Percentiles rank a stretch among this genome's conserved stretches.
Conservation (phyloP, 2,113 vertebrate species). For the Cacatua alba region DNA sequence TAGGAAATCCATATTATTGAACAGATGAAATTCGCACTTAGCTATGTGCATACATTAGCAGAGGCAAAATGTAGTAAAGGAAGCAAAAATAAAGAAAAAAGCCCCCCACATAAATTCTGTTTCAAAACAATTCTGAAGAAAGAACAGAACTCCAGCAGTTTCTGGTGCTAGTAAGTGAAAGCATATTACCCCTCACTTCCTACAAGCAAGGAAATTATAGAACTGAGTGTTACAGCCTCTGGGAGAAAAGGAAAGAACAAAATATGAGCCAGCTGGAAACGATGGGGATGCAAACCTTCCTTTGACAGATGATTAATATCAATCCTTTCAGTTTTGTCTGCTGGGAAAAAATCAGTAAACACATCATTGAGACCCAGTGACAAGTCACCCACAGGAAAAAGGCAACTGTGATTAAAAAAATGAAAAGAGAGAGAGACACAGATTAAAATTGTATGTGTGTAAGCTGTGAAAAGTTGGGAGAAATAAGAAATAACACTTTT, state of each 20-base stretch:
- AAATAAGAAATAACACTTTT: neutral
- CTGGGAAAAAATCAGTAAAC: neutral
- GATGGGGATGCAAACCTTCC: neutral
- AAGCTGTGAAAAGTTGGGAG: neutral
- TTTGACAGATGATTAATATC: constrained; percentile 29
- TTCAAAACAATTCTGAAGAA: neutral
- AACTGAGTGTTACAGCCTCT: neutral
- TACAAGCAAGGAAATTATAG: neutral
- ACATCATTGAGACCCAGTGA: neutral
- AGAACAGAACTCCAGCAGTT: neutral
- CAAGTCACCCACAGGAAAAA: neutral
- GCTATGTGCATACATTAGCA: neutral
- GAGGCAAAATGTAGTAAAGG: neutral
- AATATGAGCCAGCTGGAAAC: neutral
- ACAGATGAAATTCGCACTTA: neutral
- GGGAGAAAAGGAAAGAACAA: neutral
- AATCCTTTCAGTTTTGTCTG: neutral
- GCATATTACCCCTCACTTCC: neutral
- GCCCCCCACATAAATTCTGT: neutral
- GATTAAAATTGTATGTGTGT: neutral
- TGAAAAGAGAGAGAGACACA: too few relatives aligned
- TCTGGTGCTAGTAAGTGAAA: neutral
- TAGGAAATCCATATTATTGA: neutral
- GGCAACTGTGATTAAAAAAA: neutral
- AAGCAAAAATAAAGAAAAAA: neutral